These are phyloP conservation scores for Cetoscarus ocellatus DNA, from an alignment of 2,797 vertebrate species.

Conservation along the genomic window DNA sequence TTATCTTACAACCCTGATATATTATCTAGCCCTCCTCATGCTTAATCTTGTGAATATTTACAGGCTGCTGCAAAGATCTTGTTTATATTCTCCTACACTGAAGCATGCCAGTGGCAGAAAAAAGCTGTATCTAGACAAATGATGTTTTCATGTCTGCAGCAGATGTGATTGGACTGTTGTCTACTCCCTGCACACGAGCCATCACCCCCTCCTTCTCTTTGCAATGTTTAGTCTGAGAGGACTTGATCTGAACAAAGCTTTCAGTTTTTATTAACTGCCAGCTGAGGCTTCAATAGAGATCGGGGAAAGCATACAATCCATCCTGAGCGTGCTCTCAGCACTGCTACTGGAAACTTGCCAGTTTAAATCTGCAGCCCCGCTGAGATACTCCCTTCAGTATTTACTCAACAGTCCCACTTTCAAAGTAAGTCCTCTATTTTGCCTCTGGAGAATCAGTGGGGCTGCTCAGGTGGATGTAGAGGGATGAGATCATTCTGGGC, in stretches of 20 bases:
- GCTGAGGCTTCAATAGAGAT: constrained; percentile 44
- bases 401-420: constrained; percentile 34
- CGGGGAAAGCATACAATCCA: constrained; percentile 13
- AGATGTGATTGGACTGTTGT: constrained; percentile 19
- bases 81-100: constrained; percentile 38
- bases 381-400: constrained; percentile 47
- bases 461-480: constrained; percentile 68
- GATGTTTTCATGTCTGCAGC: constrained; percentile 8
- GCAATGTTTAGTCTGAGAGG: constrained; percentile 6
- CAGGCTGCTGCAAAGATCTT: constrained; percentile 51
- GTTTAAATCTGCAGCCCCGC: constrained; percentile 38
- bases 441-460: constrained; percentile 39
- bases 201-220: neutral
- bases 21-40: no score
- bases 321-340: neutral
- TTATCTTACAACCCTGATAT: no score
- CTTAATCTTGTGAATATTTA: constrained; percentile 29
- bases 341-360: constrained; percentile 21
- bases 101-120: constrained; percentile 10
- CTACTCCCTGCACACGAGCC: constrained; percentile 18
- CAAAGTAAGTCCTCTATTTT: constrained; percentile 27
- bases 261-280: constrained; percentile 30
- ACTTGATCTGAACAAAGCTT: constrained; percentile 29
- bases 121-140: constrained; percentile 5
- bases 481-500: constrained; percentile 45